A percentile compares a stretch with the other conserved stretches of the same genome.
Evolutionary conservation across 2,888 invertebrate species (phyloP).

Genomic region (Folsomia manolachei): DNA sequence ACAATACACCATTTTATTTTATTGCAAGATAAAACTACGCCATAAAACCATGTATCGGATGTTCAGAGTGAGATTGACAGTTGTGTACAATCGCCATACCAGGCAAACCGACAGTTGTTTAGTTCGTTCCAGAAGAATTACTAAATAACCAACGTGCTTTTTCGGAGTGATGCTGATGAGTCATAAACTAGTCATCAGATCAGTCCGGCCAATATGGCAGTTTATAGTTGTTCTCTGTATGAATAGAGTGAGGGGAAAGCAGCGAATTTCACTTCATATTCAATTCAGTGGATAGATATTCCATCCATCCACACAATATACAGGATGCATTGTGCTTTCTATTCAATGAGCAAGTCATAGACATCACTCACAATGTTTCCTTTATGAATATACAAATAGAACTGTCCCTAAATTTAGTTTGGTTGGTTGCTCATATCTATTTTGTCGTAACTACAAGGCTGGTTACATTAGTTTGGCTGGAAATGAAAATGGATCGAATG

Average conservation of each 20-base stretch:
- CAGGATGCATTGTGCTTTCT: background rate
- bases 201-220: no score
- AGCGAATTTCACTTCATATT: no score
- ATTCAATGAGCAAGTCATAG: background rate
- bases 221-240: no score
- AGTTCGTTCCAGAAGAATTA: background rate
- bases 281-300: no score
- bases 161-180: background rate
- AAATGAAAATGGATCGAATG: background rate
- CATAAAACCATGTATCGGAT: no score
- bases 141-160: background rate
- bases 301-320: background rate
- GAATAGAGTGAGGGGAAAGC: background rate
- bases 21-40: background rate
- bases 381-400: background rate
- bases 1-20: no score
- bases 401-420: background rate
- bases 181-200: background rate
- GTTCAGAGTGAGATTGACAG: background rate
- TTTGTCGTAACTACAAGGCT: background rate
- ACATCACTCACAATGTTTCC: background rate
- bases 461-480: background rate
- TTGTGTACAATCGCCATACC: background rate
- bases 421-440: background rate
- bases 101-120: background rate